A percentile compares a stretch with the other conserved stretches of the same genome.
phyloP scores from a whole-genome alignment of 2,797 vertebrate species.

The Mionectes olivaceus region DNA sequence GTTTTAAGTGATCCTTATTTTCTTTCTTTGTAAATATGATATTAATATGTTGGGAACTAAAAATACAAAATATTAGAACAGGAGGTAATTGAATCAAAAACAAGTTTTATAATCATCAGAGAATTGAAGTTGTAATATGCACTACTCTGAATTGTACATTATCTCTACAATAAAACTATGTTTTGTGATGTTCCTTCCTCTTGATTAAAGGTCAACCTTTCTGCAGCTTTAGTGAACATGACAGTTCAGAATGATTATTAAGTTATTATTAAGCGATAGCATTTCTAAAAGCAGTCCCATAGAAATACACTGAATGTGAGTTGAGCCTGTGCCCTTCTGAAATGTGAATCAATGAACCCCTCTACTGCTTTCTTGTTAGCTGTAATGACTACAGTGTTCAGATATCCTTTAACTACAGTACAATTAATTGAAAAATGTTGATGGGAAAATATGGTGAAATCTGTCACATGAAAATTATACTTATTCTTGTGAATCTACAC shows the following conservation, averaged over 20 bases:
- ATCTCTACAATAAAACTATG: not conserved
- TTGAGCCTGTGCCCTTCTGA: not conserved
- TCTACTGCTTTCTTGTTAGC: not conserved
- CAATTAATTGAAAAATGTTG: not conserved
- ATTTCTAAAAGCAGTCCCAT: not conserved
- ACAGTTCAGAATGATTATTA: not conserved
- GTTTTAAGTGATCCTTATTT: not conserved
- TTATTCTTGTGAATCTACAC: not conserved
- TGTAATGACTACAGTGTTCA: not conserved
- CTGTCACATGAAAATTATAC: not conserved
- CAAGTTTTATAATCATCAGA: not conserved
- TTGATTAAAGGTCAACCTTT: conserved; percentile 52
- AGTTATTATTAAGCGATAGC: not conserved
- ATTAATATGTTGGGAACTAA: not conserved
- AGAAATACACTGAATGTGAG: not conserved
- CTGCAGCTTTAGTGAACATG: not conserved
- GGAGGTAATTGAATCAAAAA: not conserved
- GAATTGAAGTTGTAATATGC: not conserved
- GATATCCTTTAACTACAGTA: not conserved
- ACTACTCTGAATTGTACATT: not conserved
- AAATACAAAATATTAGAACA: not conserved
- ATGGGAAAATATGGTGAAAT: not conserved
- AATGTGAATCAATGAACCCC: not conserved
- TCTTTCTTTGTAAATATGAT: not conserved
- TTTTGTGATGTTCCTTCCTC: not conserved